phyloP scores from a whole-genome alignment of 2,797 vertebrate genomes.

The Anolis apletophallus region DNA sequence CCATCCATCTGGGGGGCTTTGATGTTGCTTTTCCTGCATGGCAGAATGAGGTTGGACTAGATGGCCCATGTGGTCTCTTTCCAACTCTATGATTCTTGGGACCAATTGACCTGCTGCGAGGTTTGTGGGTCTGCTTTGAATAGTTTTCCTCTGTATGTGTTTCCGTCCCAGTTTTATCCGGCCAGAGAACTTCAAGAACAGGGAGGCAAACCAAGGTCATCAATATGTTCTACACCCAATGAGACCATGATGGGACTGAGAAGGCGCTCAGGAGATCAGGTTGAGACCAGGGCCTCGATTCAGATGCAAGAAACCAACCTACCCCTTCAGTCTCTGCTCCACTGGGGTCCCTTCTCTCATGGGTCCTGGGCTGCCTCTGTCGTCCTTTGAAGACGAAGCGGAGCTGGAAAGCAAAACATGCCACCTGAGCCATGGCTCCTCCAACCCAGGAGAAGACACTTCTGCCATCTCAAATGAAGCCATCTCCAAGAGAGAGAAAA shows the following conservation, averaged over 20 bases:
- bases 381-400: not conserved
- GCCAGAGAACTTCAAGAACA: conserved; percentile 1
- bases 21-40: too few species aligned
- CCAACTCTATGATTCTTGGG: too few species aligned
- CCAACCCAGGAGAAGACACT: not conserved
- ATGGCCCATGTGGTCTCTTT: too few species aligned
- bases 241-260: not conserved
- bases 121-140: too few species aligned
- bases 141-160: not conserved
- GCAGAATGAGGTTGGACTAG: too few species aligned
- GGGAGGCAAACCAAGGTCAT: not conserved
- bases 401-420: conserved; percentile 2
- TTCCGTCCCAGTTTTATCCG: conserved; percentile 15
- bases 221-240: not conserved
- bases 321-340: conserved; percentile 21
- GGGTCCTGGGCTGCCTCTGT: not conserved
- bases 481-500: not conserved
- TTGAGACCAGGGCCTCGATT: not conserved
- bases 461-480: too few species aligned
- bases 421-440: not conserved
- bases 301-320: not conserved
- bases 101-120: too few species aligned
- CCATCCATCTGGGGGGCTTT: too few species aligned
- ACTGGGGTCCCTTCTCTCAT: not conserved
- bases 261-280: not conserved